phyloP scores from a whole-genome alignment of 2,797 vertebrate genomes.

The Platalea minor region DNA sequence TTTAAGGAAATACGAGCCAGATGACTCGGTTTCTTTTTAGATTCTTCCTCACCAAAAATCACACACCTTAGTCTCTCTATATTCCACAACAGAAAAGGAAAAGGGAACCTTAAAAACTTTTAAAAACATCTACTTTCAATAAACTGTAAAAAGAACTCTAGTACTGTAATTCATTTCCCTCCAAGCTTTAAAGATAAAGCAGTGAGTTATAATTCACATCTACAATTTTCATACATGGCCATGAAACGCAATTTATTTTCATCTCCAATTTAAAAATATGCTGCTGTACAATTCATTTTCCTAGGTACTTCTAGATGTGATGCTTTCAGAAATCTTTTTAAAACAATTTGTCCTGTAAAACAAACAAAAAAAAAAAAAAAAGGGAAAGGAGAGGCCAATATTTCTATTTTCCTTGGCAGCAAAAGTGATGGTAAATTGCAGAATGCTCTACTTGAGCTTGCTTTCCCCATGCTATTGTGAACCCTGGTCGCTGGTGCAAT shows the following conservation, averaged over 20 bases:
- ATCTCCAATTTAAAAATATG: background rate
- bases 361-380: background rate
- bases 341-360: background rate
- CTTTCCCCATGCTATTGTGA: rapidly evolving
- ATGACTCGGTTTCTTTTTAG: background rate
- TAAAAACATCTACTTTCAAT: background rate
- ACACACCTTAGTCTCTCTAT: background rate
- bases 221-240: background rate
- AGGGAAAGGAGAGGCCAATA: background rate
- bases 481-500: background rate
- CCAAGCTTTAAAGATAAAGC: background rate
- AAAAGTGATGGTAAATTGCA: background rate
- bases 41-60: background rate
- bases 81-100: background rate
- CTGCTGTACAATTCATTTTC: background rate
- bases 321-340: background rate
- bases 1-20: background rate
- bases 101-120: background rate
- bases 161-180: background rate
- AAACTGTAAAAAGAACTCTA: background rate
- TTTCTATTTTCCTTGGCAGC: background rate
- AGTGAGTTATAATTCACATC: background rate
- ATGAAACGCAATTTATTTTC: background rate
- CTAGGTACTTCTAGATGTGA: background rate
- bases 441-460: background rate